Percentiles rank a stretch among this genome's conserved stretches.
Evolutionary conservation across 1,140 invertebrate genomes (phyloP).

Genomic region (Drosophila lacertosa): DNA sequence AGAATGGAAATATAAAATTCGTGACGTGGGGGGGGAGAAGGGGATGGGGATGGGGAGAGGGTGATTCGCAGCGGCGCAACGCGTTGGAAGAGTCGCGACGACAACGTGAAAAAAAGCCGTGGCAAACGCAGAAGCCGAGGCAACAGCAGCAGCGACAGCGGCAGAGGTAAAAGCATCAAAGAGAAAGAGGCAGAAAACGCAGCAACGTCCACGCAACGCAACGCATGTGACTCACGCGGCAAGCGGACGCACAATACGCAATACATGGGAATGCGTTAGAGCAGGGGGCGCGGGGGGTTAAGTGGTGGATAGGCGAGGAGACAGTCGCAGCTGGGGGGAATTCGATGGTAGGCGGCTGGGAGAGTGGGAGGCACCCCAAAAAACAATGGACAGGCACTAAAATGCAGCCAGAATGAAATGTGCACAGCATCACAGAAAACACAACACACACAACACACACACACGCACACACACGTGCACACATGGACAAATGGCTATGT

Average conservation of each 20-base stretch:
- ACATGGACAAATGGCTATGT: slow-evolving; percentile 51
- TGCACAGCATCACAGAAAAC: slow-evolving; percentile 34
- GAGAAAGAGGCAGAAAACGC: slow-evolving; percentile 21
- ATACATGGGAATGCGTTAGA: slow-evolving; percentile 30
- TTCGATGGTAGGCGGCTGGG: slow-evolving; percentile 1
- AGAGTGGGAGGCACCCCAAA: slow-evolving; percentile 25
- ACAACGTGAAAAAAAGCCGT: slow-evolving; percentile 49
- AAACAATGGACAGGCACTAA: slow-evolving; percentile 61
- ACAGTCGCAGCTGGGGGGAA: slow-evolving; percentile 8
- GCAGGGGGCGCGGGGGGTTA: too few species aligned
- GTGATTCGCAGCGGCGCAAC: slow-evolving; percentile 13
- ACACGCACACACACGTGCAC: slow-evolving; percentile 2
- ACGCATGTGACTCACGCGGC: slow-evolving; percentile 34
- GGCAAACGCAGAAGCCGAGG: slow-evolving; percentile 17
- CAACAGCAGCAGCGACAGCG: background rate
- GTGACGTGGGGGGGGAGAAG: slow-evolving; percentile 4
- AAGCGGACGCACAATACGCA: slow-evolving; percentile 62
- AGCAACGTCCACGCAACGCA: slow-evolving; percentile 30
- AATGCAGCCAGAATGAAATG: slow-evolving; percentile 68
- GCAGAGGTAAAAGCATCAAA: slow-evolving; percentile 34
- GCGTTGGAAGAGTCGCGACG: slow-evolving; percentile 51
- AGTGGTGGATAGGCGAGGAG: background rate
- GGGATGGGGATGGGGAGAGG: background rate
- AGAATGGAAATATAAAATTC: slow-evolving; percentile 15
- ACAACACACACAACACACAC: slow-evolving; percentile 26